These are phyloP conservation scores for Leptodactylus fallax DNA, from an alignment of 2,797 vertebrate genomes.

Conservation along the genomic window DNA sequence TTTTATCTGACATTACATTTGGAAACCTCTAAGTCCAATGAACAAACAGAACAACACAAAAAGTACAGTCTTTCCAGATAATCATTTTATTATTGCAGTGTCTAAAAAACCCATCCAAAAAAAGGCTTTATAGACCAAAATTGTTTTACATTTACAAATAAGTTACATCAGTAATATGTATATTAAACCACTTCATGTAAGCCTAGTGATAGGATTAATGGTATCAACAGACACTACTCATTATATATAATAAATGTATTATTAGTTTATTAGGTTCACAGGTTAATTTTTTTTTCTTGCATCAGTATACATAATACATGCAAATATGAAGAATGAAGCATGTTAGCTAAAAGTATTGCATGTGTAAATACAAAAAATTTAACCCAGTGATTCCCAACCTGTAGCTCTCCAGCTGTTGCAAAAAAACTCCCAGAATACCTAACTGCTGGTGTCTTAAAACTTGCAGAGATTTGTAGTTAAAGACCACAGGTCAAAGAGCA, in stretches of 20 bases:
- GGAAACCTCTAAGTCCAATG: background rate
- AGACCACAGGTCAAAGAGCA: too few relatives aligned
- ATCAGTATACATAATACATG: too few relatives aligned
- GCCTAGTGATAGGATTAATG: background rate
- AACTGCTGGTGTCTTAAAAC: too few relatives aligned
- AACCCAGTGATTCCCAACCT: too few relatives aligned
- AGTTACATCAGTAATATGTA: background rate
- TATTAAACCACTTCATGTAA: background rate
- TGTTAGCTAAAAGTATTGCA: too few relatives aligned
- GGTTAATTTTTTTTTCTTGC: too few relatives aligned
- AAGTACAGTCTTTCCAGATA: conserved; percentile 8
- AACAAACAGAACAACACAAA: conserved; percentile 11
- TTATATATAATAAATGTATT: background rate
- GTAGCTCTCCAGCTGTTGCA: too few relatives aligned
- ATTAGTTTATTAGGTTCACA: too few relatives aligned
- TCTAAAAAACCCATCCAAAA: background rate
- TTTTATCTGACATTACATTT: conserved; percentile 27
- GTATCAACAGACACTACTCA: background rate
- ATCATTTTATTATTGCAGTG: background rate
- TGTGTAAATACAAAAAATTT: too few relatives aligned
- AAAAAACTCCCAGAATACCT: too few relatives aligned
- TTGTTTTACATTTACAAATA: conserved; percentile 1
- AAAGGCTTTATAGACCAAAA: background rate
- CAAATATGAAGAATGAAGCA: too few relatives aligned
- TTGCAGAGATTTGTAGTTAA: too few relatives aligned